Conservation (phyloP, 2,797 vertebrate genomes). For the Apogon talboti region DNA sequence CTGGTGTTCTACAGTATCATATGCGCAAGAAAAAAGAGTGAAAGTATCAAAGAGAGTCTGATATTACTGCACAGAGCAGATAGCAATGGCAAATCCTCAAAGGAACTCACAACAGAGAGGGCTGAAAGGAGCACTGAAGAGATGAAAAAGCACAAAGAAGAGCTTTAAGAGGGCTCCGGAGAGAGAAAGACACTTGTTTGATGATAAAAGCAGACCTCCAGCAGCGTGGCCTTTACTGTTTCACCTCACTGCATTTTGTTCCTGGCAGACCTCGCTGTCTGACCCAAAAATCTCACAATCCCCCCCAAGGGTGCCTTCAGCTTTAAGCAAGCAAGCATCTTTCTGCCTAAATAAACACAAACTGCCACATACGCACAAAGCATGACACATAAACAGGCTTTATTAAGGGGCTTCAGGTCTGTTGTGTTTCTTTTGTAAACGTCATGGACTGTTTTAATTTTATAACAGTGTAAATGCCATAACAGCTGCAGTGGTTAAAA, state of each 20-base stretch:
- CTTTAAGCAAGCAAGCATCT: constrained; percentile 14
- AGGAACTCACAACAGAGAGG: constrained; percentile 15
- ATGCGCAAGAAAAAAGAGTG: no score
- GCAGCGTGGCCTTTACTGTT: constrained; percentile 56
- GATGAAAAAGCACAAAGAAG: constrained; percentile 9
- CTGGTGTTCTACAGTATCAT: no score
- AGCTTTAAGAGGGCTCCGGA: constrained; percentile 2
- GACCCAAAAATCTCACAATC: constrained; percentile 25
- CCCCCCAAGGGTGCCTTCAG: constrained; percentile 7
- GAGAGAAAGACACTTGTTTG: constrained; percentile 19
- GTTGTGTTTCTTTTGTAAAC: not conserved
- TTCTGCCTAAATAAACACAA: constrained; percentile 9
- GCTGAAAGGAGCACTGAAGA: constrained; percentile 1
- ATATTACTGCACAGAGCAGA: no score
- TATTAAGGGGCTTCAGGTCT: constrained; percentile 1
- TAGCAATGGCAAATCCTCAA: no score
- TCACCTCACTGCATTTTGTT: constrained; percentile 24
- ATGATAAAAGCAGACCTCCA: constrained; percentile 34
- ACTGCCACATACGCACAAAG: constrained; percentile 2
- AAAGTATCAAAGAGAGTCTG: no score
- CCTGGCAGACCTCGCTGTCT: not conserved
- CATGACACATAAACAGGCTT: constrained; percentile 17
- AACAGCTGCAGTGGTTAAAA: not conserved
- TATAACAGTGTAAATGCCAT: not conserved
- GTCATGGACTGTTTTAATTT: not conserved